These are phyloP conservation scores for Galemys pyrenaicus DNA, from an alignment of 2,113 vertebrate species.

Conservation along the genomic window DNA sequence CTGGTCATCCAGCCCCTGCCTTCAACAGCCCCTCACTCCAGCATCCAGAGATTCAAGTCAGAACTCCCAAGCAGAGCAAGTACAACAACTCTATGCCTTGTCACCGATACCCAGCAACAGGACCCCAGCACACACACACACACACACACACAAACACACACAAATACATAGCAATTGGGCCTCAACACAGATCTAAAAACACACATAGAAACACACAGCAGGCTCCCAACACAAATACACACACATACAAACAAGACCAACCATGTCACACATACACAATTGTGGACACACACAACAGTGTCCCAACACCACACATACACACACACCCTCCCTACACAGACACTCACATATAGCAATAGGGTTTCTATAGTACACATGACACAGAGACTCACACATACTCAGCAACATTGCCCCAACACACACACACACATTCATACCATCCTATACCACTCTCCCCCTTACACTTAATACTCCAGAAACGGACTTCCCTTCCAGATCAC, in stretches of 20 bases:
- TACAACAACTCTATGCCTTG: background rate
- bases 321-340: background rate
- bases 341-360: background rate
- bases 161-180: no score
- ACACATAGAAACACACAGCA: background rate
- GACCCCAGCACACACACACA: background rate
- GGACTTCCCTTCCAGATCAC: background rate
- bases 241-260: no score
- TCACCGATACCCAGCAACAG: background rate
- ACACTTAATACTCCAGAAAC: background rate
- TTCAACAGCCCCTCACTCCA: background rate
- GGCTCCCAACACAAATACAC: background rate
- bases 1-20: background rate
- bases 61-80: background rate
- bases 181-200: background rate
- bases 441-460: background rate
- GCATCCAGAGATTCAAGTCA: background rate
- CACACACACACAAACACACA: background rate
- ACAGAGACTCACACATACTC: background rate
- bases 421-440: background rate
- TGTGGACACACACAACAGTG: background rate
- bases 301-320: background rate
- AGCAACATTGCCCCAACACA: no score
- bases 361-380: background rate
- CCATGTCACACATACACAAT: background rate